Percentiles rank a stretch among this genome's conserved stretches.
These are phyloP conservation scores for Falco concolor DNA, from an alignment of 2,797 vertebrate species.

Conservation along the genomic window DNA sequence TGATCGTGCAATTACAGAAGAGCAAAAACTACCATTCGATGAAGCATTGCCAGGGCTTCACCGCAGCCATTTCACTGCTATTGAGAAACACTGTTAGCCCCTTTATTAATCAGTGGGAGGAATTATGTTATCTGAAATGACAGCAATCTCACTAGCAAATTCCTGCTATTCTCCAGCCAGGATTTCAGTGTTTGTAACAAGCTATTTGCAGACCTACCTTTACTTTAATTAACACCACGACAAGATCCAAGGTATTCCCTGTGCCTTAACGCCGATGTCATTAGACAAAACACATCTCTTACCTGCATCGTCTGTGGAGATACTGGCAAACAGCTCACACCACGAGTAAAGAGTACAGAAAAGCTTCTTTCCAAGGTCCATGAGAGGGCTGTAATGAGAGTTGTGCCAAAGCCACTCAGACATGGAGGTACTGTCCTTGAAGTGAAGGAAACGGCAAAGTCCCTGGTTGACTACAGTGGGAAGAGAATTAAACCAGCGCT, in stretches of 20 bases:
- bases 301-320: background rate
- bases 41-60: background rate
- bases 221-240: background rate
- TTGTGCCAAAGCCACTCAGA: background rate
- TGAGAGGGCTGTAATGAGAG: background rate
- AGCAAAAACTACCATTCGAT: background rate
- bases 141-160: background rate
- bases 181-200: background rate
- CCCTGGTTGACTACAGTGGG: background rate
- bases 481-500: background rate
- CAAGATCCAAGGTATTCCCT: background rate
- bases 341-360: background rate
- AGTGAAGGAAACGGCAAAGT: background rate
- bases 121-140: background rate
- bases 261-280: accelerated
- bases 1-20: background rate
- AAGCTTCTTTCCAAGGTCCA: background rate
- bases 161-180: background rate
- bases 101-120: background rate
- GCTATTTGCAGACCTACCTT: background rate
- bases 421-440: accelerated
- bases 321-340: background rate
- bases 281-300: background rate
- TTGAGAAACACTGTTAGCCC: background rate
- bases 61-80: background rate